Percentiles rank a stretch among this genome's conserved stretches.
Conservation (phyloP, 2,888 invertebrate species). For the Halictus ligatus region DNA sequence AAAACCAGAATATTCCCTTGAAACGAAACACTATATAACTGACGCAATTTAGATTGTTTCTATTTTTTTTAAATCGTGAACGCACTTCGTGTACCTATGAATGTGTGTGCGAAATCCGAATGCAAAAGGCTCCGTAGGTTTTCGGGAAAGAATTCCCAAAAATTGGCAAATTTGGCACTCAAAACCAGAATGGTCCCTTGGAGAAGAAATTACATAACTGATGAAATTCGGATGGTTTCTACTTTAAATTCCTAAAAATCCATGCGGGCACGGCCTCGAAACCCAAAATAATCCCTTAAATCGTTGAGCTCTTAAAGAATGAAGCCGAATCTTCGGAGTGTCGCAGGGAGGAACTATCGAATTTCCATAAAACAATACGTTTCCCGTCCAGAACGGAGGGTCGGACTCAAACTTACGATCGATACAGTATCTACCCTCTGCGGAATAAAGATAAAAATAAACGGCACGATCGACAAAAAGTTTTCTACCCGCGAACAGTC, state of each 20-base stretch:
- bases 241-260: background rate
- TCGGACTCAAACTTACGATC: constrained; percentile 22
- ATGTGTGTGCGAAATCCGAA: background rate
- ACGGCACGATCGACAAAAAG: constrained; percentile 22
- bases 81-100: background rate
- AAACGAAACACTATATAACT: too few species aligned
- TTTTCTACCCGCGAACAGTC: constrained; percentile 21
- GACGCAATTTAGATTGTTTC: too few species aligned
- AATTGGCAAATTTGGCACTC: too few species aligned
- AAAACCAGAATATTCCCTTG: too few species aligned
- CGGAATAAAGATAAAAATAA: constrained; percentile 27
- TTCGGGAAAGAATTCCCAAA: too few species aligned
- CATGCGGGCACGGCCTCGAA: background rate
- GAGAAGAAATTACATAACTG: too few species aligned
- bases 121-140: too few species aligned
- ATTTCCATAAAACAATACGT: constrained; percentile 28
- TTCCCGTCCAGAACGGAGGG: background rate
- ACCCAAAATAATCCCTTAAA: background rate
- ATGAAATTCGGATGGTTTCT: too few species aligned
- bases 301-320: background rate
- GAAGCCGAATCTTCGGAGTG: background rate
- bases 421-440: constrained; percentile 11
- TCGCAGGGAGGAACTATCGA: constrained; percentile 5
- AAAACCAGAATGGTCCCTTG: too few species aligned
- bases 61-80: too few species aligned